Base-by-base conservation (phyloP, 2,113 vertebrate genomes). In the Ceyx melanurus region DNA sequence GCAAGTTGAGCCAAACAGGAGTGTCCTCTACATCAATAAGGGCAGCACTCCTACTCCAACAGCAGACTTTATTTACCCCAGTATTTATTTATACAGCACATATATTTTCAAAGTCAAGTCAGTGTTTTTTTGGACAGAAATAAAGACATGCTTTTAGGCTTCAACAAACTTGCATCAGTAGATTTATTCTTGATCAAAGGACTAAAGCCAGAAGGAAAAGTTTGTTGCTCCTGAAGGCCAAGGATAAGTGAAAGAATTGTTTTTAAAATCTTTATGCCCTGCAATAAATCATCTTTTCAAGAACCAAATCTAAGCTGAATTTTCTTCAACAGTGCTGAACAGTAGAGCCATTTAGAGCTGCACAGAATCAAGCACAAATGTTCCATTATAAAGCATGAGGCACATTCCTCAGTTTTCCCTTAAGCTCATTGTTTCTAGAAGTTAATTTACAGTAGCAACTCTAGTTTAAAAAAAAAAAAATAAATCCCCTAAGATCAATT, bases 271-370 rank as follows among this genome's bases (percentile, higher is more conserved):
- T 94, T 97, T 93, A 94, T 90, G 92, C 93, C 88, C 82, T 86
- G 86, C 40, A 91, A 96, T 96, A 97, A 96, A 93, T 96, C 94
- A 95, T 97, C 87, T 96, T 98, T 97, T 97, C 97, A 97, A 95
- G 95, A 92, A 90, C 86, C 86, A 93, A 78, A 90, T 96, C 89
- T 74, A 66, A 94, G 90, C 42, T 95, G 92, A 96, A 94, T 94
- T 96, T 97, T 95, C 92, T 95, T 94, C 90, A 94, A 90, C 22
- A 84, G 89, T 37, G 61, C 79, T 70, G 81, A 96, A 97, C 97
- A 98, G 88, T 96, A 10, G 79, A 75, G 93, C 92, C 95, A 95
- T 98, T 97, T 97, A 97, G 96, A 93, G 85, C 86, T 22, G 70
- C 92, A 92, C 29, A 23, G 78, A 95, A 90, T 54, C 91, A 94